Evolutionary conservation across 2,797 vertebrate genomes (phyloP), one percentile per base, ranked within the genome.

Genomic region (Hippocampus kuda): DNA sequence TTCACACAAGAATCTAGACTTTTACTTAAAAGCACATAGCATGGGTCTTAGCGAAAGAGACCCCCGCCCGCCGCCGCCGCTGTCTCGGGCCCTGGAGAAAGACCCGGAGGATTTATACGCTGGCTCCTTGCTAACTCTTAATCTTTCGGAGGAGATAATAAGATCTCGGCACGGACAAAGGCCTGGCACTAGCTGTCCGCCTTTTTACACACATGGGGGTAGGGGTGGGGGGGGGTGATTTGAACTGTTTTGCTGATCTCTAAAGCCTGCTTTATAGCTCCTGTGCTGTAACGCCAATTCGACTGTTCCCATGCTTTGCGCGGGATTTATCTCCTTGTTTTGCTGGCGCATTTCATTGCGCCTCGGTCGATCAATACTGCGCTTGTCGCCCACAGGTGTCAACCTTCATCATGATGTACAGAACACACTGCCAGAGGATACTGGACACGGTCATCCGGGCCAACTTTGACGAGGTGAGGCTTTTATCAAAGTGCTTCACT

Each of bases 351-450:
- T 70, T 72, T 72, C 71, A 57, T 70, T 48, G 44, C 22, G 7
- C 15, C 41, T 22, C 12, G 12, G 2, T 24, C 44, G 26, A 27
- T 65, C 63, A 65, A 65, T 65, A 48, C 42, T 27, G 42, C 24
- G 24, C 59, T 75, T 81, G 65, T 81, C 73, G 76, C 77, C 81
- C 78, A 63, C 88, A 99, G 97, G 97, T 99, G 81, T 97, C 97
- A 68, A 99, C 97, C 63, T 99, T 99, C 83, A 98, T 99, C 87
- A 99, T 99, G 97, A 99, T 99, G 97, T 99, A 99, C 86, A 93
- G 97, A 86, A 99, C 97, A 57, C 97, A 99, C 88, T 99, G 97
- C 87, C 97, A 99, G 91, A 95, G 97, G 88, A 99, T 99, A 90
- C 90, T 99, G 87, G 97, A 99, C 90, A 99, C 97, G 18, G 97